phyloP scores from a whole-genome alignment of 2,888 invertebrate species.

The Altica lythri region DNA sequence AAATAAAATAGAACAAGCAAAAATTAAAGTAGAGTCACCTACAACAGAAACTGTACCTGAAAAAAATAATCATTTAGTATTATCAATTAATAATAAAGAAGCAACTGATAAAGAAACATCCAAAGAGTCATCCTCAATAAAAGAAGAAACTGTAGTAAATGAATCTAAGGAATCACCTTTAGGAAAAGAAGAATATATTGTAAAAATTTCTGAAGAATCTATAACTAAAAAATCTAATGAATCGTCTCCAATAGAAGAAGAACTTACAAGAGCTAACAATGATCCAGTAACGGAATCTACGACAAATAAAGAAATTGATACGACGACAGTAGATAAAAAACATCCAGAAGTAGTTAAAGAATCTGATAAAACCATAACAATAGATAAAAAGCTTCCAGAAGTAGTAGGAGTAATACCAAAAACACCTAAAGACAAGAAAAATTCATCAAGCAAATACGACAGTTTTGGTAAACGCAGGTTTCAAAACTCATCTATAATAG shows the following conservation, averaged over 20 bases:
- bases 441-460: conserved; percentile 37
- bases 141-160: too few relatives aligned
- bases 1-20: neutral
- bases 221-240: neutral
- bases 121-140: too few relatives aligned
- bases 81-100: too few relatives aligned
- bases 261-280: too few relatives aligned
- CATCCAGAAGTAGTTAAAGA: neutral
- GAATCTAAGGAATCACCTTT: too few relatives aligned
- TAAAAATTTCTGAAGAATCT: too few relatives aligned
- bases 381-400: conserved; percentile 43
- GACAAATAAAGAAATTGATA: neutral
- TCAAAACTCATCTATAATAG: conserved; percentile 44
- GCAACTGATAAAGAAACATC: too few relatives aligned
- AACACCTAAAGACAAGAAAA: conserved; percentile 29
- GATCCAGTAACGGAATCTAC: too few relatives aligned
- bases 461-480: conserved; percentile 45
- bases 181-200: too few relatives aligned
- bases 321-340: neutral
- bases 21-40: neutral
- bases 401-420: conserved; percentile 48
- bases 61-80: too few relatives aligned
- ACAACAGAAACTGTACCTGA: neutral
- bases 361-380: neutral
- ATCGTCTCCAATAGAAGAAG: too few relatives aligned